Evolutionary conservation across 2,797 vertebrate species (phyloP).

Genomic region (Gastrophryne carolinensis): DNA sequence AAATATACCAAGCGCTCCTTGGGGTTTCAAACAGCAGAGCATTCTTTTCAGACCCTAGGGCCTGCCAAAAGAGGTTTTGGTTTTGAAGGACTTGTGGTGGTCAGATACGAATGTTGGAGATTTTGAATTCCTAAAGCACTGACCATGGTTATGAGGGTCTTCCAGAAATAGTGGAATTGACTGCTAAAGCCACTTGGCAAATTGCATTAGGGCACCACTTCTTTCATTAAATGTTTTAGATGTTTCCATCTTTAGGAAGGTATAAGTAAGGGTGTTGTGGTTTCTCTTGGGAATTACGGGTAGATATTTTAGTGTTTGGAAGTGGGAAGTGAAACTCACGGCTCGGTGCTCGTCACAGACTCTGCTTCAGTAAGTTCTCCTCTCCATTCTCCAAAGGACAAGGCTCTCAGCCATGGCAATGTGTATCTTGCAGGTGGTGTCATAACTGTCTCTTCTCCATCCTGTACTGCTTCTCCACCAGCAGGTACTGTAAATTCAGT

Average conservation of each 20-base stretch:
- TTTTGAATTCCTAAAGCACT: too few species aligned
- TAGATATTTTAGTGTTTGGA: constrained; percentile 48
- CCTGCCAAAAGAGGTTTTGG: too few species aligned
- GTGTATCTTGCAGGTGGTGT: constrained; percentile 9
- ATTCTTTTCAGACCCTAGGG: too few species aligned
- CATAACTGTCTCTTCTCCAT: background rate
- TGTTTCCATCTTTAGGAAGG: constrained; percentile 55
- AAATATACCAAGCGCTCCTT: too few species aligned
- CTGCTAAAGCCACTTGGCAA: too few species aligned
- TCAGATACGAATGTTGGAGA: too few species aligned
- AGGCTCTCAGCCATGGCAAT: background rate
- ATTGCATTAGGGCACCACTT: too few species aligned
- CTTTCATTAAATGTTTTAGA: too few species aligned
- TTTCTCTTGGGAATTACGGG: constrained; percentile 22
- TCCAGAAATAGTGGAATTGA: too few species aligned
- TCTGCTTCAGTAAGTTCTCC: constrained; percentile 12
- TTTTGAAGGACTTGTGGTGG: too few species aligned
- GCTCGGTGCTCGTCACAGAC: constrained; percentile 27
- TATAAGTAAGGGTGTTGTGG: background rate
- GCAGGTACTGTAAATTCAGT: background rate
- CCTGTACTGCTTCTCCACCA: background rate
- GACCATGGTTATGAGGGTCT: too few species aligned
- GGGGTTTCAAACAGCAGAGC: too few species aligned
- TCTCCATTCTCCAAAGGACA: constrained; percentile 10
- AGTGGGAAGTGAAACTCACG: constrained; percentile 62